These are phyloP conservation scores for Anguilla pacifica DNA, from an alignment of 2,797 vertebrate species.

Conservation along the genomic window DNA sequence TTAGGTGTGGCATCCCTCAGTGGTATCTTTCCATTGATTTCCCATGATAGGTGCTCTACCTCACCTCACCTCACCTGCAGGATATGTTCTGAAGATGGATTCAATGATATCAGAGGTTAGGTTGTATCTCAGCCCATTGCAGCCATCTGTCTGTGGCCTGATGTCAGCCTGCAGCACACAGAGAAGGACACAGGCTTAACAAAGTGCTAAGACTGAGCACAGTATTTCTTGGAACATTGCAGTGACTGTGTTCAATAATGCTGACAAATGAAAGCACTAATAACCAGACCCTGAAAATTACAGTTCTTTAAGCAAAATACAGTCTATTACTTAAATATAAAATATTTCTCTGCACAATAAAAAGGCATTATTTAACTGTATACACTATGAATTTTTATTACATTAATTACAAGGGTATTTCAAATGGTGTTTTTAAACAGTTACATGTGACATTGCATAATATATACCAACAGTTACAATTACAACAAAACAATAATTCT, in stretches of 20 bases:
- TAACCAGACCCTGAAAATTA: no score
- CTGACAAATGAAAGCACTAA: no score
- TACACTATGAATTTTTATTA: no score
- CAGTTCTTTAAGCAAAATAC: no score
- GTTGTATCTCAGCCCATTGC: constrained; percentile 96
- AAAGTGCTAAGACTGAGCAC: neutral
- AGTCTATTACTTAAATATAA: no score
- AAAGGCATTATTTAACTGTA: no score
- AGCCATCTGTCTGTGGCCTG: constrained; percentile 95
- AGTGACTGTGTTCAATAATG: neutral
- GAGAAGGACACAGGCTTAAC: neutral
- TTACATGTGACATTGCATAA: no score
- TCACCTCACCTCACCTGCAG: constrained; percentile 79
- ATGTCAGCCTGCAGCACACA: constrained; percentile 87
- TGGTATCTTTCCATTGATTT: neutral
- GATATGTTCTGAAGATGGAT: constrained; percentile 98
- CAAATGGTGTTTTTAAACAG: no score
- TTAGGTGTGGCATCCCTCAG: neutral
- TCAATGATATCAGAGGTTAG: constrained; percentile 97
- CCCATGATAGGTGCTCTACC: neutral
- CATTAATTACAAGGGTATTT: no score
- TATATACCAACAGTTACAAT: no score
- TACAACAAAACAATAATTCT: no score
- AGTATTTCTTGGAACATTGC: neutral
- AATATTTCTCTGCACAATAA: no score